Evolutionary conservation across 2,797 vertebrate species (phyloP).

Genomic region (Anableps anableps): DNA sequence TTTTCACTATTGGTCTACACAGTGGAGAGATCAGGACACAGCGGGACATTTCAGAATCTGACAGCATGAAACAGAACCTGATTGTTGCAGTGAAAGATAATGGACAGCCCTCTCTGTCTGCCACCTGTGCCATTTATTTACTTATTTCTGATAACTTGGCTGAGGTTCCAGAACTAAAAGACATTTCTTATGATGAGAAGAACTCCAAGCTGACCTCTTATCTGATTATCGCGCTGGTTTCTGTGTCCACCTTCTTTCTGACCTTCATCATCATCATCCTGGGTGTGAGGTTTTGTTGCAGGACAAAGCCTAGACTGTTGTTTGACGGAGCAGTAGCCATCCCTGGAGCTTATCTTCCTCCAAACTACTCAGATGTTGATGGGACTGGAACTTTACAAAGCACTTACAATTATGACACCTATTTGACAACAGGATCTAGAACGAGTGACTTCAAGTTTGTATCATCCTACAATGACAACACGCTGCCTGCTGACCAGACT

Average conservation of each 20-base stretch:
- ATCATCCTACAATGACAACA: constrained; percentile 25
- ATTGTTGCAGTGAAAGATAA: constrained; percentile 62
- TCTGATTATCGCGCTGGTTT: background rate
- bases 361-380: constrained; percentile 74
- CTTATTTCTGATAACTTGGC: constrained; percentile 74
- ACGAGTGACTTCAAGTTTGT: constrained; percentile 59
- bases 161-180: background rate
- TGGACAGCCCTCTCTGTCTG: constrained; percentile 71
- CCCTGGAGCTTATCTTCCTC: background rate
- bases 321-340: constrained; percentile 4
- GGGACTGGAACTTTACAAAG: constrained; percentile 60
- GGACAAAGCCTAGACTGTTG: background rate
- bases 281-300: constrained; percentile 46
- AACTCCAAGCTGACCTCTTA: background rate
- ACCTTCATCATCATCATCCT: constrained; percentile 39
- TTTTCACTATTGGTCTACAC: constrained; percentile 37
- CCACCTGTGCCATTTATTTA: constrained; percentile 67
- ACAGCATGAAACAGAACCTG: constrained; percentile 62
- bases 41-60: constrained; percentile 78
- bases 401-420: constrained; percentile 24
- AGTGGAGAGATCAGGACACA: constrained; percentile 75
- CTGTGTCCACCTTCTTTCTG: constrained; percentile 75
- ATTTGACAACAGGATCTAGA: constrained; percentile 4
- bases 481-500: constrained; percentile 21
- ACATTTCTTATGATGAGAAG: background rate